A percentile compares a stretch with the other conserved stretches of the same genome.
These are phyloP conservation scores for Nothocercus julius DNA, from an alignment of 2,113 vertebrate genomes.

Conservation along the genomic window DNA sequence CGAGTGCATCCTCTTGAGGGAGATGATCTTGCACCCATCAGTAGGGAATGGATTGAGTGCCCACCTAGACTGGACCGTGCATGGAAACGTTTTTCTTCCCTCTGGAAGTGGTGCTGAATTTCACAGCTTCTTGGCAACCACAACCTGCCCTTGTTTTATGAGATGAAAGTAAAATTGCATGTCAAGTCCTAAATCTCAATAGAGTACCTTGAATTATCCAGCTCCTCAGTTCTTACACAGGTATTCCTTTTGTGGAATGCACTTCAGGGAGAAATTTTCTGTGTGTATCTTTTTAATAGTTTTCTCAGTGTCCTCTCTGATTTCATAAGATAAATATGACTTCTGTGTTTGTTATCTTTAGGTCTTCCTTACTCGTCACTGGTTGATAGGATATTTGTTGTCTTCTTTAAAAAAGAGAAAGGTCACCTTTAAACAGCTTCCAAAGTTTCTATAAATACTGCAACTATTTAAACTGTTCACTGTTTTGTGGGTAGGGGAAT, in stretches of 20 bases:
- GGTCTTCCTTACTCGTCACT: not conserved
- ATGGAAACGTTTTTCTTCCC: fast-evolving
- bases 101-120: not conserved
- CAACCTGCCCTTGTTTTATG: not conserved
- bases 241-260: not conserved
- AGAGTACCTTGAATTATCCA: not conserved
- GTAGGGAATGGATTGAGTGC: not conserved
- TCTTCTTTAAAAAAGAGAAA: not conserved
- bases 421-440: not conserved
- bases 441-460: not conserved
- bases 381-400: not conserved
- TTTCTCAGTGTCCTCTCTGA: not conserved
- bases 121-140: not conserved
- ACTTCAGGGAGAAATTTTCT: not conserved
- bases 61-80: not conserved
- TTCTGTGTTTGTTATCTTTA: not conserved
- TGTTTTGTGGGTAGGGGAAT: not conserved
- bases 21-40: not conserved
- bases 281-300: not conserved
- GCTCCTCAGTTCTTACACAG: not conserved
- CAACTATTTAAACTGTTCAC: not conserved
- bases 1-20: not conserved
- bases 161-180: not conserved
- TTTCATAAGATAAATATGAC: not conserved
- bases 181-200: not conserved